Conservation (phyloP, 2,888 invertebrate species). For the Phortica okadai region DNA sequence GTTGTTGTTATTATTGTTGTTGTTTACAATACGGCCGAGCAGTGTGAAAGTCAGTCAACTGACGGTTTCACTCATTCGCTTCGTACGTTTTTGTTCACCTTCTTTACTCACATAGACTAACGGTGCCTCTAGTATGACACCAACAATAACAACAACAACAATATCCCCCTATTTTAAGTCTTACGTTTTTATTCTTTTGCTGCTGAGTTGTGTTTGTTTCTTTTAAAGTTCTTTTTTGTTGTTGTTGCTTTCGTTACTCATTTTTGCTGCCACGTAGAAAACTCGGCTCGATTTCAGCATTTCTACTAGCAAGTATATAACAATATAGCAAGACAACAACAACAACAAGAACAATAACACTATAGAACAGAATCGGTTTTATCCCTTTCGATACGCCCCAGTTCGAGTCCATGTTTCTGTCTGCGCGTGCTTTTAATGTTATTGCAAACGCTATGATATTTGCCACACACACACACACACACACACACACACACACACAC, state of each 20-base stretch:
- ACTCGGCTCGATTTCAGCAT: conserved; percentile 44
- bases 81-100: no score
- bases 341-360: neutral
- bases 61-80: no score
- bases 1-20: conserved; percentile 45
- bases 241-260: neutral
- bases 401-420: conserved; percentile 26
- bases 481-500: neutral
- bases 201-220: conserved; percentile 18
- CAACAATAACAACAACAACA: conserved; percentile 21
- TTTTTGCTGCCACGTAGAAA: conserved; percentile 23
- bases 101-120: neutral
- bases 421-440: conserved; percentile 18
- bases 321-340: neutral
- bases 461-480: neutral
- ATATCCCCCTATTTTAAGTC: conserved; percentile 30
- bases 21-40: conserved; percentile 37
- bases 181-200: conserved; percentile 33
- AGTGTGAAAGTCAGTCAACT: neutral
- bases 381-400: conserved; percentile 22
- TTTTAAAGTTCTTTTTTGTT: conserved; percentile 30
- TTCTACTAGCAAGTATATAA: neutral
- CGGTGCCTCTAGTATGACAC: neutral
- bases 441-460: conserved; percentile 14
- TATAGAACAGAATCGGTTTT: conserved; percentile 8